phyloP scores from a whole-genome alignment of 2,797 vertebrate species.

The Cuculus canorus region DNA sequence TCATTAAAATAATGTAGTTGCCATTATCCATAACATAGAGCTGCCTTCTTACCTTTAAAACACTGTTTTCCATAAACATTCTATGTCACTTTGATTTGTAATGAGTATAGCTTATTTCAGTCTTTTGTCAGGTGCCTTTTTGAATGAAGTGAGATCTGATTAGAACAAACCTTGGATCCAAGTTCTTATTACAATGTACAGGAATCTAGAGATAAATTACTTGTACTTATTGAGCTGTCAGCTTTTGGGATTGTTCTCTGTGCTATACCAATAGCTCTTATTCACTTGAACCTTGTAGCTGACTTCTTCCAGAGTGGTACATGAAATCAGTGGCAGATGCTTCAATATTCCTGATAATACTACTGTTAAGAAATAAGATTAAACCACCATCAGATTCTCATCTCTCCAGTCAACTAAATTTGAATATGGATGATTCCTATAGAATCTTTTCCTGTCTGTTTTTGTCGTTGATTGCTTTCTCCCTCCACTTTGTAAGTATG shows the following conservation, averaged over 20 bases:
- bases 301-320: not conserved
- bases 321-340: not conserved
- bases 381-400: not conserved
- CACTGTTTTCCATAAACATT: not conserved
- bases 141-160: not conserved
- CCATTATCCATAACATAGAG: not conserved
- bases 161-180: not conserved
- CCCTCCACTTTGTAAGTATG: not conserved
- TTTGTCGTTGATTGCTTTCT: not conserved
- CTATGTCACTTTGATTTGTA: not conserved
- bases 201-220: not conserved
- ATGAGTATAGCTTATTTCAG: not conserved
- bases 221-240: not conserved
- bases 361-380: not conserved
- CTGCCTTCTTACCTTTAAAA: not conserved
- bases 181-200: not conserved
- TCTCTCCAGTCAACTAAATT: not conserved
- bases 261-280: not conserved
- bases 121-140: not conserved
- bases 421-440: not conserved
- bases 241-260: not conserved
- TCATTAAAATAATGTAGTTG: not conserved
- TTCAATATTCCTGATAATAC: not conserved
- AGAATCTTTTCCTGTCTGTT: not conserved
- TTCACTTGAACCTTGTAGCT: not conserved